A percentile compares a stretch with the other conserved stretches of the same genome.
Evolutionary conservation across 2,113 vertebrate species (phyloP).

Genomic region (Sorex araneus): DNA sequence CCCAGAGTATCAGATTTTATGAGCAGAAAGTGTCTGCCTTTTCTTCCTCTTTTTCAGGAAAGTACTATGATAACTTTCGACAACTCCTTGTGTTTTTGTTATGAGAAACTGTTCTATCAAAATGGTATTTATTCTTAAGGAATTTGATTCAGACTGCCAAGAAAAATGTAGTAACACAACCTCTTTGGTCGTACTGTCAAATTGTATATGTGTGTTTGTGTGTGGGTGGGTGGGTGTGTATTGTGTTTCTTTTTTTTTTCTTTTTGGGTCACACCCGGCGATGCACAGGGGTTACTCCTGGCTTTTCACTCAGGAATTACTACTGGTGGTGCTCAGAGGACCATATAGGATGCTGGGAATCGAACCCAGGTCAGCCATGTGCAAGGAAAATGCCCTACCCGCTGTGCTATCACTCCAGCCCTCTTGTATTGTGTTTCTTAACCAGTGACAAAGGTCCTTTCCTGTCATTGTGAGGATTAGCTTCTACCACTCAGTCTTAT

Average conservation of each 20-base stretch:
- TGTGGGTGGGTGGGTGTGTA: too few species aligned
- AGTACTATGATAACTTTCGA: constrained; percentile 11
- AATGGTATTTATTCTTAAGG: constrained; percentile 47
- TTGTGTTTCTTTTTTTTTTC: neutral
- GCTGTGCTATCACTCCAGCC: too few species aligned
- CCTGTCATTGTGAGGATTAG: neutral
- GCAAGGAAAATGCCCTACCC: too few species aligned
- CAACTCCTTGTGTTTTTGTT: constrained; percentile 9
- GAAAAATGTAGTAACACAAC: neutral
- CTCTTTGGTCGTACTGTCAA: neutral
- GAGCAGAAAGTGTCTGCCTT: constrained; percentile 31
- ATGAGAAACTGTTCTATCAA: constrained; percentile 36
- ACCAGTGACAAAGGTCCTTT: neutral
- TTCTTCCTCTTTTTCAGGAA: constrained; percentile 60
- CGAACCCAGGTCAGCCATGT: too few species aligned
- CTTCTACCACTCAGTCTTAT: neutral
- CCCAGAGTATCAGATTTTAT: neutral
- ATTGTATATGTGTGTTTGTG: neutral
- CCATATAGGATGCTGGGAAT: too few species aligned
- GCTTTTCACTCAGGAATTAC: too few species aligned
- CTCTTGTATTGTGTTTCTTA: neutral
- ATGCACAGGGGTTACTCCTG: too few species aligned
- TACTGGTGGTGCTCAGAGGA: too few species aligned
- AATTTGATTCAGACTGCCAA: neutral
- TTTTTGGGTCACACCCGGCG: too few species aligned